Base-by-base conservation (phyloP, 2,888 invertebrate species). In the Ichneumoninae sp. region DNA sequence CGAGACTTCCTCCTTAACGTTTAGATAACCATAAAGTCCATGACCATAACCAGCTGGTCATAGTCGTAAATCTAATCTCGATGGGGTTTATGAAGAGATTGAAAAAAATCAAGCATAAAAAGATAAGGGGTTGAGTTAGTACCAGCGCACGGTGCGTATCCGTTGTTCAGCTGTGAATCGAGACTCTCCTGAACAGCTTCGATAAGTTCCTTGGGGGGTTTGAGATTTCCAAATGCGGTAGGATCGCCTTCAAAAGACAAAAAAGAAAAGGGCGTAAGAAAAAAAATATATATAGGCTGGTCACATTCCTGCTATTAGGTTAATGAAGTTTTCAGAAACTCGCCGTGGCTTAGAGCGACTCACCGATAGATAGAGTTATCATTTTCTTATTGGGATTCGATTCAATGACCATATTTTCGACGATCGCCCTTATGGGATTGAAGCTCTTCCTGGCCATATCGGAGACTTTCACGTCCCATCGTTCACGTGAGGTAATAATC, bases 361-460 rank as follows among this genome's bases (percentile, higher is more conserved):
- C 93, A 98, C 98, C 98, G 91, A 98, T 96, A 66, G 98, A 98
- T 63, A 98, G 95, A 13, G 98, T 97, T 91, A 99, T 99, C 95
- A 99, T 96, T 75, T 95, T 95, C 94, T 99, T 99, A 65, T 97
- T 96, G 3, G 99, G 98, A 95, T 99, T 98, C 0, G 99, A 99
- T 86, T 97, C 96, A 60, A 99, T 96, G 91, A 97, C 96, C 92
- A 99, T 96, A 89, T 97, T 96, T 92, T 99, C 99, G 74, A 99
- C 97, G 89, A 99, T 97, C 87, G 96, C 96, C 85, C 99, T 96
- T 91, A 99, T 99, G 77, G 98, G 98, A 95, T 99, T 99, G 94
- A 96, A 96, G 87, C 98, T 98, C 91, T 96, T 97, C 91, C 95
- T 95, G 66, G 98, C 97, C 90, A 98, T 95, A 82, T 95, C 94